Percentiles rank a stretch among this genome's conserved stretches.
These are phyloP conservation scores for Engystomops pustulosus DNA, from an alignment of 2,113 vertebrate species.

Conservation along the genomic window DNA sequence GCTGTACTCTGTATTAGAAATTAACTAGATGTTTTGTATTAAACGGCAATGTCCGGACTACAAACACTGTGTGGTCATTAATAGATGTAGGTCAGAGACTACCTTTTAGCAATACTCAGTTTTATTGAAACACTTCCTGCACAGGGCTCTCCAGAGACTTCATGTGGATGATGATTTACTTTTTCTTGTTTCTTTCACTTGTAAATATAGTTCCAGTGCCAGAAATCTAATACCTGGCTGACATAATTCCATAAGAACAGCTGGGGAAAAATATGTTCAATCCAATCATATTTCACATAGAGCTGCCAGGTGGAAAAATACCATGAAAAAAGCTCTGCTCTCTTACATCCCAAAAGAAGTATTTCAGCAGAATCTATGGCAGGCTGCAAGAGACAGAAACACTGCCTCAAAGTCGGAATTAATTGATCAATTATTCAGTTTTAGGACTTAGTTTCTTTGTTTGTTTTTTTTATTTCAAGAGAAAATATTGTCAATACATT, in stretches of 20 bases:
- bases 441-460: too few species aligned
- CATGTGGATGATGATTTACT: slow-evolving; percentile 35
- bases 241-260: slow-evolving; percentile 59
- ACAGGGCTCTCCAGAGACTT: slow-evolving; percentile 34
- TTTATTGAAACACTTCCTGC: slow-evolving; percentile 42
- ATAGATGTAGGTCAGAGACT: slow-evolving; percentile 30
- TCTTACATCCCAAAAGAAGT: neutral
- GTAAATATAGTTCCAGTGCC: slow-evolving; percentile 51
- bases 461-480: too few species aligned
- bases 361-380: neutral
- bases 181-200: slow-evolving; percentile 46
- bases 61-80: slow-evolving; percentile 31
- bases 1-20: slow-evolving; percentile 14
- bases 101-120: slow-evolving; percentile 33
- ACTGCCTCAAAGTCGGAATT: too few species aligned
- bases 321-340: slow-evolving; percentile 1
- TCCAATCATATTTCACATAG: slow-evolving; percentile 54
- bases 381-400: neutral
- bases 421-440: too few species aligned
- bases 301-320: slow-evolving; percentile 54
- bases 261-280: slow-evolving; percentile 50
- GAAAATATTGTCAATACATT: too few species aligned
- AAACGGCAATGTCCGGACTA: neutral
- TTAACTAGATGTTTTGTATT: slow-evolving; percentile 13
- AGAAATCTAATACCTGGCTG: slow-evolving; percentile 58